These are phyloP conservation scores for Gymnorhina tibicen DNA, from an alignment of 2,113 vertebrate species.

Conservation along the genomic window DNA sequence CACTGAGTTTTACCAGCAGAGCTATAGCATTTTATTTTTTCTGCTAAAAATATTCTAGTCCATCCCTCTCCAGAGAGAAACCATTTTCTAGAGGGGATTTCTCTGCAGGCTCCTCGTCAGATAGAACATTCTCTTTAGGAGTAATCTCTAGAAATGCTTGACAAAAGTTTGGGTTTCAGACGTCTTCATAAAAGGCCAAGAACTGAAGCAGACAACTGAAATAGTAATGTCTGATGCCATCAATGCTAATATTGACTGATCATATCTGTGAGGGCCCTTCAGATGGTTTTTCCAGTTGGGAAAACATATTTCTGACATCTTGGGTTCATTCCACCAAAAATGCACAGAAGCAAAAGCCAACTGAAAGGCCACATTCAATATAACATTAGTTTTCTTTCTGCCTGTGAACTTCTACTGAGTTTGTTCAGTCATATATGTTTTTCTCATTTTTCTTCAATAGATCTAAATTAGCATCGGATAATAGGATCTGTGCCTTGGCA, in stretches of 20 bases:
- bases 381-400: not conserved
- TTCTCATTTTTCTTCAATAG: not conserved
- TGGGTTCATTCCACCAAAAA: constrained; percentile 18
- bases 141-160: not conserved
- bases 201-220: not conserved
- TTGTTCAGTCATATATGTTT: not conserved
- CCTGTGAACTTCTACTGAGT: not conserved
- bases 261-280: not conserved
- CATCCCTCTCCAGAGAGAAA: not conserved
- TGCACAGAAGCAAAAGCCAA: not conserved
- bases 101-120: not conserved
- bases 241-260: not conserved
- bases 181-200: not conserved
- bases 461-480: constrained; percentile 41
- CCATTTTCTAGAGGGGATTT: not conserved
- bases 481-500: constrained; percentile 17
- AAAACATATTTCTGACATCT: not conserved
- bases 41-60: not conserved
- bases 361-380: not conserved
- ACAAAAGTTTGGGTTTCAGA: not conserved
- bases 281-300: not conserved
- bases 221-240: not conserved
- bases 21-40: not conserved
- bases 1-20: not conserved
- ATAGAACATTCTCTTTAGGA: not conserved